phyloP scores from a whole-genome alignment of 2,888 invertebrate genomes.

The Luperina nickerlii region DNA sequence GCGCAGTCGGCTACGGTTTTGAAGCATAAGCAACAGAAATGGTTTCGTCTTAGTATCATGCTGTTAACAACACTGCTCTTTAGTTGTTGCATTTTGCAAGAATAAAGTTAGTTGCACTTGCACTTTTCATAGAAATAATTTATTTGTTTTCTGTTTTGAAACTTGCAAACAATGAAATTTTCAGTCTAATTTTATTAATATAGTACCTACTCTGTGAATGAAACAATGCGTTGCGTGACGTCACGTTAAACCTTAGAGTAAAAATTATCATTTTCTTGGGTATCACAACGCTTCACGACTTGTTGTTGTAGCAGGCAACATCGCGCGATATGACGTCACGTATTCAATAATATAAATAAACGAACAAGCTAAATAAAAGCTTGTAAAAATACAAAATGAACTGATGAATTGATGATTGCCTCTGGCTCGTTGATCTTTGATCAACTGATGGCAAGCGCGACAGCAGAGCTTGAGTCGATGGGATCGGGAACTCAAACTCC shows the following conservation, averaged over 20 bases:
- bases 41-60: conserved; percentile 4
- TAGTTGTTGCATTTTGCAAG: conserved; percentile 13
- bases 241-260: too few species aligned
- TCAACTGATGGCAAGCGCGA: not conserved
- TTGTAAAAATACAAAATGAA: too few species aligned
- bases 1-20: conserved; percentile 14
- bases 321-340: too few species aligned
- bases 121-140: not conserved
- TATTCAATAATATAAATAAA: too few species aligned
- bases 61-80: conserved; percentile 20
- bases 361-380: too few species aligned
- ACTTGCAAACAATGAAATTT: not conserved
- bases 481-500: not conserved
- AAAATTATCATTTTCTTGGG: too few species aligned
- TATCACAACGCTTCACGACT: too few species aligned
- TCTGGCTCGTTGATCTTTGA: not conserved
- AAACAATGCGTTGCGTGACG: too few species aligned
- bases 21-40: conserved; percentile 33
- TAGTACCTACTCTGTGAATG: too few species aligned
- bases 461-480: not conserved
- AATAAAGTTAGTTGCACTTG: not conserved
- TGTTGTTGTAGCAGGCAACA: too few species aligned
- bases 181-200: too few species aligned
- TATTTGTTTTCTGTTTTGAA: not conserved
- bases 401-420: too few species aligned